Conservation (phyloP, 2,113 vertebrate species). For the Cavia aperea region DNA sequence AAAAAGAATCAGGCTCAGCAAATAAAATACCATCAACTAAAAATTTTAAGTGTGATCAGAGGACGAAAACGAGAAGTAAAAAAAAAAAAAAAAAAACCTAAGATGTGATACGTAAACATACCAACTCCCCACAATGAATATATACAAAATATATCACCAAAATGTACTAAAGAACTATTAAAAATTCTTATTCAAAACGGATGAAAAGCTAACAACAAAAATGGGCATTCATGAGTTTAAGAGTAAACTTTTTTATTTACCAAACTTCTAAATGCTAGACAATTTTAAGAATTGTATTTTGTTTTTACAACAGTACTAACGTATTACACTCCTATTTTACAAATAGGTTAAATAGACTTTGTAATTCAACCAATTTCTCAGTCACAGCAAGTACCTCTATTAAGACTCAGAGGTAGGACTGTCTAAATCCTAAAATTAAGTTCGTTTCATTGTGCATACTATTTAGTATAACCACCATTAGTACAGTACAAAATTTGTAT, state of each 20-base stretch:
- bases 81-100: neutral
- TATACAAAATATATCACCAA: neutral
- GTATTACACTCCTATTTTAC: neutral
- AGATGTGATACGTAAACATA: neutral
- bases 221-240: neutral
- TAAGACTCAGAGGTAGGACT: neutral
- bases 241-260: neutral
- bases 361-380: constrained; percentile 7
- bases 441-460: neutral
- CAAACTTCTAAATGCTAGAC: neutral
- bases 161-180: neutral
- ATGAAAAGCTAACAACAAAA: neutral
- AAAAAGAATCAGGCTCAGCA: constrained; percentile 5
- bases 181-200: neutral
- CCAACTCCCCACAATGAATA: neutral
- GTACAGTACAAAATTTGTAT: neutral
- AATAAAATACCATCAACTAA: constrained; percentile 26
- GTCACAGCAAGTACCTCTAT: neutral
- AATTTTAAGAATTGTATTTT: neutral
- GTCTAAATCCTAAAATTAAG: neutral
- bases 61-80: neutral
- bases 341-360: constrained; percentile 25
- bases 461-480: neutral
- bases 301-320: constrained; percentile 1
- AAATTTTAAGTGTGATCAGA: neutral